These are phyloP conservation scores for Caenorhabditis zanzibari DNA, from an alignment of 2,888 invertebrate genomes.

Conservation along the genomic window DNA sequence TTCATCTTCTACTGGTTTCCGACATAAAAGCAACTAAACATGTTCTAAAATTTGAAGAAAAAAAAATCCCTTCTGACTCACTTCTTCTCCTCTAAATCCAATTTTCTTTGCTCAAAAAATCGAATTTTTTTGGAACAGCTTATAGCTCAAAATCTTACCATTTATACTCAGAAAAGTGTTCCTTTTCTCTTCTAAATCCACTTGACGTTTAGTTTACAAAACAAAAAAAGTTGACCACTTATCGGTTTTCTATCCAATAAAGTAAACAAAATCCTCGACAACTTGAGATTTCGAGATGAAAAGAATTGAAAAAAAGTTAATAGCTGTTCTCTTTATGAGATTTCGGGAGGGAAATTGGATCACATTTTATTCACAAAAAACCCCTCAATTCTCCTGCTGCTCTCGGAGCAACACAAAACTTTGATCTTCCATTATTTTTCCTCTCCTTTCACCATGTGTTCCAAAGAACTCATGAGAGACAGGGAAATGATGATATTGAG, in stretches of 20 bases:
- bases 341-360: background rate
- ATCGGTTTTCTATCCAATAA: conserved; percentile 34
- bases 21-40: too few relatives aligned
- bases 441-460: conserved; percentile 21
- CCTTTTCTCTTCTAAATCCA: conserved; percentile 5
- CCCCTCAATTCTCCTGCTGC: too few relatives aligned
- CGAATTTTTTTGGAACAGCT: too few relatives aligned
- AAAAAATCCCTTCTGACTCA: too few relatives aligned
- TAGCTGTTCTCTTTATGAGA: background rate
- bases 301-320: background rate
- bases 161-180: conserved; percentile 22
- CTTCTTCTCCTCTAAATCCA: background rate
- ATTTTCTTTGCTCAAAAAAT: background rate
- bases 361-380: too few relatives aligned
- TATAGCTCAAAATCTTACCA: background rate
- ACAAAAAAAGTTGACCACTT: conserved; percentile 33
- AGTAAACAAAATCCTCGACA: conserved; percentile 21
- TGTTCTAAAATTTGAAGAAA: too few relatives aligned
- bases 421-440: conserved; percentile 29
- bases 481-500: background rate
- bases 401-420: conserved; percentile 4
- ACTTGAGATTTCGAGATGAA: conserved; percentile 12
- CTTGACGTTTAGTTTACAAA: conserved; percentile 25
- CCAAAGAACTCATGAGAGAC: conserved; percentile 19
- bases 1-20: too few relatives aligned